Evolutionary conservation across 1,140 invertebrate species (phyloP), one percentile per base, ranked within the genome.

Genomic region (Pinna nobilis): DNA sequence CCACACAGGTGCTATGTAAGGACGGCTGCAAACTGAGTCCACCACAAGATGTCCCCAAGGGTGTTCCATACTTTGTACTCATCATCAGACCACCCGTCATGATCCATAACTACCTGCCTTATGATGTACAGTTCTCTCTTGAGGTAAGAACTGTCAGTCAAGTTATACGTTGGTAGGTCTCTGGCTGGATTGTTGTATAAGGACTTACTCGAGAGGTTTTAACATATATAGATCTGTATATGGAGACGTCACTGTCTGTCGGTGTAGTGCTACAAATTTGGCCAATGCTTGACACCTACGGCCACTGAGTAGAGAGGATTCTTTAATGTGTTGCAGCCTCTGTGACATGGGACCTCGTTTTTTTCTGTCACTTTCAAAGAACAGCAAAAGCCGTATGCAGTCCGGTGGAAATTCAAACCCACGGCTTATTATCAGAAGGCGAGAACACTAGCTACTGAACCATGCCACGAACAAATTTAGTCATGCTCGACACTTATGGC

Each of bases 81-180:
- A 91, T 91, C 39, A 89, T 95, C 7, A 82, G 94, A 69, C 93
- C 94, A 1, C 94, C 94, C 0, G 88, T 95, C 28, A 90, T 93
- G 18, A 90, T 96, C 6, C 93, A 94, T 85, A 96, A 96, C 85
- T 92, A 93, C 51, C 89, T 96, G 33, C 94, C 94, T 1, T 87
- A 89, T 77, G 82, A 87, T 64, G 60, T 90, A 25, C 84, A 88
- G 63, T 87, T 87, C 50, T 83, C 84, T 20, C 79, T 87, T 11
- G 80, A 88, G 82, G 88, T 88, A 68, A 68, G 71, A 64, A 33
- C 18, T 57, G 20, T 25, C 13, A 33, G 65, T 6, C 28, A 28
- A 47, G 23, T 20, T 3, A 53, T 23, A 53, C 18, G 30, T 53
- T 3, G n/a, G 30, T 18, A 44, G 41, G 9, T 18, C 18, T 11